phyloP scores from a whole-genome alignment of 2,113 vertebrate species.

The Vombatus ursinus region DNA sequence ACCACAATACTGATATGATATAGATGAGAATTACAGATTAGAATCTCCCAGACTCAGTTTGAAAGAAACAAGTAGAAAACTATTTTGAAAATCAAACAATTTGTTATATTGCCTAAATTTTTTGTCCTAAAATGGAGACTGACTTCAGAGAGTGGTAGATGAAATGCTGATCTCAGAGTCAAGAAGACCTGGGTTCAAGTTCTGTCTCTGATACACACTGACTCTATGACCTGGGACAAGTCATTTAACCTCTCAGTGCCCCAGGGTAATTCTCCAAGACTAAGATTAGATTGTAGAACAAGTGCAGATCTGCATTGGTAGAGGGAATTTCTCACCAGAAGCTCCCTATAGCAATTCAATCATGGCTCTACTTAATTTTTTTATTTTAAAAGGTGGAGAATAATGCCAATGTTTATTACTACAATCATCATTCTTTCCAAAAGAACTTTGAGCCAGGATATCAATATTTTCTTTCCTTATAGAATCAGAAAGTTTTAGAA shows the following conservation, averaged over 20 bases:
- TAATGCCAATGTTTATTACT: not conserved
- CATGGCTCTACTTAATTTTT: not conserved
- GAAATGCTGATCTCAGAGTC: not conserved
- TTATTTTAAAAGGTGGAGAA: too few relatives aligned
- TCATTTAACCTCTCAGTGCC: not conserved
- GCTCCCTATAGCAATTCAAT: not conserved
- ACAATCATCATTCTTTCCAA: slow-evolving; percentile 2
- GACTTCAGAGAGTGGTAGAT: not conserved
- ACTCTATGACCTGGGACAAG: not conserved
- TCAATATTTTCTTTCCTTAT: not conserved
- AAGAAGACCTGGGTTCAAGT: not conserved
- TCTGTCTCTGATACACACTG: not conserved
- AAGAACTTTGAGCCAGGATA: slow-evolving; percentile 40
- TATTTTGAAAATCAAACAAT: slow-evolving; percentile 21
- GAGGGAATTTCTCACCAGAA: not conserved
- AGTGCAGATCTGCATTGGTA: not conserved
- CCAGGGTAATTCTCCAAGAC: not conserved
- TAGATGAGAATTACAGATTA: slow-evolving; percentile 34
- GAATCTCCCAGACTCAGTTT: slow-evolving; percentile 33
- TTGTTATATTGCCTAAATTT: slow-evolving; percentile 43
- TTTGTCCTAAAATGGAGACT: not conserved
- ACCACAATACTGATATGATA: slow-evolving; percentile 2
- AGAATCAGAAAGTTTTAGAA: slow-evolving; percentile 15
- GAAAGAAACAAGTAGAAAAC: slow-evolving; percentile 40
- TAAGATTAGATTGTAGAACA: not conserved